Conservation (phyloP, 2,113 vertebrate species). For the Erythrocercus mccallii region DNA sequence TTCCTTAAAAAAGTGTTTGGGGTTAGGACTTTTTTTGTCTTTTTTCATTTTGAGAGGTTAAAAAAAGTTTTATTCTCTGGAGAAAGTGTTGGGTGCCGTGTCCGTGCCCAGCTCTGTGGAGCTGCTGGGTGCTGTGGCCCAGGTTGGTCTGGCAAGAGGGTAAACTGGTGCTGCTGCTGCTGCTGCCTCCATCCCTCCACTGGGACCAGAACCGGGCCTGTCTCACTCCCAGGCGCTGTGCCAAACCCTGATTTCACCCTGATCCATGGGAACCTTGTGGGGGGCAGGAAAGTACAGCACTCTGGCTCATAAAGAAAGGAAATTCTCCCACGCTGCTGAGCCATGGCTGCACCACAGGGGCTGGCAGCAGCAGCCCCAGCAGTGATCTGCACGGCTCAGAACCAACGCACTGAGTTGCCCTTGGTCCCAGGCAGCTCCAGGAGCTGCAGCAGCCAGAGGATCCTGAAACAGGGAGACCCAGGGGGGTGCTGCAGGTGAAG, state of each 20-base stretch:
- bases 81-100: background rate
- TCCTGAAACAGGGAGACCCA: background rate
- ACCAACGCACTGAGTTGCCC: fast-evolving
- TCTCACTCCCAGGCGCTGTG: fast-evolving
- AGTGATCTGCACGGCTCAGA: background rate
- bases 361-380: background rate
- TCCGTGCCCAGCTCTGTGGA: background rate
- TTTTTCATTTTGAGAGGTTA: background rate
- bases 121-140: background rate
- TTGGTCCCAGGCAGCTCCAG: background rate
- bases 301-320: background rate
- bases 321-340: background rate
- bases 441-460: background rate
- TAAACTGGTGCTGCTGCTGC: background rate
- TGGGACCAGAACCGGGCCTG: fast-evolving
- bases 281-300: background rate
- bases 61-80: background rate
- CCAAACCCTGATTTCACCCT: background rate
- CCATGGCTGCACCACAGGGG: background rate
- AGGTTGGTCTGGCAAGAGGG: background rate
- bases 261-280: background rate
- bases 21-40: background rate
- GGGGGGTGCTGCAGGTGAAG: background rate
- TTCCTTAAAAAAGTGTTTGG: background rate
- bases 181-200: background rate